A percentile compares a stretch with the other conserved stretches of the same genome.
phyloP scores from a whole-genome alignment of 2,797 vertebrate species.

The Philypnodon macrostomus region DNA sequence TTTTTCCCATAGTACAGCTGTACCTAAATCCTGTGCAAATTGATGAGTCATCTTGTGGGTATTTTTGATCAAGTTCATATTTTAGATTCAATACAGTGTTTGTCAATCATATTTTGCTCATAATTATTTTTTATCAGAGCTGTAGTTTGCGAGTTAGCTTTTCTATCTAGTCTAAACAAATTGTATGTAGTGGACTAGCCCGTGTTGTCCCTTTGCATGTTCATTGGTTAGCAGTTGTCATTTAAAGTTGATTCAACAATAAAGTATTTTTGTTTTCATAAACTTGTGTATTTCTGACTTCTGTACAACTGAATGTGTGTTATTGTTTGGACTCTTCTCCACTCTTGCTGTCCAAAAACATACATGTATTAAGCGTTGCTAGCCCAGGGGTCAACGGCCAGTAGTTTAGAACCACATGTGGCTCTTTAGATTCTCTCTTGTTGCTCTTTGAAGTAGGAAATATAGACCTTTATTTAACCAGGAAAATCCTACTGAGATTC shows the following conservation, averaged over 20 bases:
- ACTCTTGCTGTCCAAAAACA: no score
- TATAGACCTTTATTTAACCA: no score
- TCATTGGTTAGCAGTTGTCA: conserved; percentile 41
- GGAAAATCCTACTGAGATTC: no score
- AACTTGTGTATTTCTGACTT: conserved; percentile 2
- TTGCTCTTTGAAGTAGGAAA: no score
- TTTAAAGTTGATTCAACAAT: conserved; percentile 61
- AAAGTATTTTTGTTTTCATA: conserved; percentile 66
- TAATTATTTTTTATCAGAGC: background rate
- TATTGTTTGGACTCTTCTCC: no score
- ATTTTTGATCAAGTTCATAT: background rate
- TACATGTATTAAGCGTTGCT: no score
- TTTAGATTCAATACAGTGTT: conserved; percentile 3
- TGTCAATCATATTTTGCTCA: background rate
- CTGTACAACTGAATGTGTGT: no score
- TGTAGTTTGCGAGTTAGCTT: conserved; percentile 21
- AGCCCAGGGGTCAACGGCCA: no score
- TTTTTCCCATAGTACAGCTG: background rate
- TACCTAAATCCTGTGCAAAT: no score
- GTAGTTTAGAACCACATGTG: no score
- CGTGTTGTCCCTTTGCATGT: conserved; percentile 69
- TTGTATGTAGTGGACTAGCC: conserved; percentile 51
- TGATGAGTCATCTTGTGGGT: background rate
- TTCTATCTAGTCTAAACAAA: conserved; percentile 38
- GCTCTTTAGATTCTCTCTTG: no score